Percentiles rank a stretch among this genome's conserved stretches.
Conservation (phyloP, 2,888 invertebrate species). For the Euplexia lucipara region DNA sequence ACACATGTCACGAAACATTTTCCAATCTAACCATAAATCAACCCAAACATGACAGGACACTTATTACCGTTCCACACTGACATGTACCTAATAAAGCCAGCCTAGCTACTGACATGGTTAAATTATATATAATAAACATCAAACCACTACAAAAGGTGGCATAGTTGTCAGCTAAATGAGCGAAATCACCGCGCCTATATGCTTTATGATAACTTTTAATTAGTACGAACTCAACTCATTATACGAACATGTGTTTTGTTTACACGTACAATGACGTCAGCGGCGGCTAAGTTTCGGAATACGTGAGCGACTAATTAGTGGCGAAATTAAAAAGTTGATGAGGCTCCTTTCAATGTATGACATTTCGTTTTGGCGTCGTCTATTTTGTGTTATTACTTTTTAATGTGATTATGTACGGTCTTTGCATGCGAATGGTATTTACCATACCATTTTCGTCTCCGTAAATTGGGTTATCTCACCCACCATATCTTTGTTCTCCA, state of each 20-base stretch:
- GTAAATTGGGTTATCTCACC: not conserved
- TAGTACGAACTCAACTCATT: slow-evolving; percentile 24
- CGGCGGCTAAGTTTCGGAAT: slow-evolving; percentile 12
- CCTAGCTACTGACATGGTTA: slow-evolving; percentile 19
- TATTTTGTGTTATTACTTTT: not conserved
- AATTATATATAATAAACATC: slow-evolving; percentile 43
- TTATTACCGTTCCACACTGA: slow-evolving; percentile 25
- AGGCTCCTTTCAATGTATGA: slow-evolving; percentile 24
- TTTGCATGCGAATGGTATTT: not conserved
- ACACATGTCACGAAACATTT: slow-evolving; percentile 1
- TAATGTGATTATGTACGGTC: not conserved
- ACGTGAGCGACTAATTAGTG: slow-evolving; percentile 48
- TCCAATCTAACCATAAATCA: slow-evolving; percentile 7
- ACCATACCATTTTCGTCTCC: not conserved
- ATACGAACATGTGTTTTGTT: slow-evolving; percentile 38
- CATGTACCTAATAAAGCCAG: slow-evolving; percentile 22
- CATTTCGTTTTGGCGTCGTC: slow-evolving; percentile 13
- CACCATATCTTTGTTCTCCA: not conserved
- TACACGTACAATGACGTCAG: slow-evolving; percentile 27
- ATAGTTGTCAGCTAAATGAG: slow-evolving; percentile 31
- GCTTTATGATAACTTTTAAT: slow-evolving; percentile 48
- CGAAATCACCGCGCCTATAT: slow-evolving; percentile 19
- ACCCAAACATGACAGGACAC: slow-evolving; percentile 7
- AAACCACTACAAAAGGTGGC: slow-evolving; percentile 34
- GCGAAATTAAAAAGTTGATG: slow-evolving; percentile 48